These are phyloP conservation scores for Tetrax tetrax DNA, from an alignment of 2,113 vertebrate species.

Conservation along the genomic window DNA sequence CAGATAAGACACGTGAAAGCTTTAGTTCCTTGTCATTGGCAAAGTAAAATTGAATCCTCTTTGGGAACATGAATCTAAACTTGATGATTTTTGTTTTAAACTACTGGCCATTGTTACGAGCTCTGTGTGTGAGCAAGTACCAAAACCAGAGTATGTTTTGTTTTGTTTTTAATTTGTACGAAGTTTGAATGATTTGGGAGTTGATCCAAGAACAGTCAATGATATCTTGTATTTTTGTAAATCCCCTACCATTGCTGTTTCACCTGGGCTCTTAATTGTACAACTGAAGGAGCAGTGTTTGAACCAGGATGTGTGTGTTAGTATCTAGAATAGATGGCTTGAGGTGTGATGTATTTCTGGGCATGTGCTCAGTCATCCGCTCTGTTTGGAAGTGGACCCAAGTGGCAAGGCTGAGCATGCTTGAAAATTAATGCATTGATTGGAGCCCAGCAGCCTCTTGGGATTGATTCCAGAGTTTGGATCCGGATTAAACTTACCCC, in stretches of 20 bases:
- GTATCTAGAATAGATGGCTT: background rate
- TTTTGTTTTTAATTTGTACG: background rate
- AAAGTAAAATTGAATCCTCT: background rate
- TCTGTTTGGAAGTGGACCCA: slow-evolving; percentile 31
- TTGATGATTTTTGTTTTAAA: background rate
- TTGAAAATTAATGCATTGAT: slow-evolving; percentile 28
- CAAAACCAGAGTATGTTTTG: background rate
- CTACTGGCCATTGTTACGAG: background rate
- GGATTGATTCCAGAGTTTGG: slow-evolving; percentile 43
- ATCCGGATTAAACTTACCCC: slow-evolving; percentile 59
- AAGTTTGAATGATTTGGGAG: background rate
- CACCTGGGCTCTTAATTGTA: background rate
- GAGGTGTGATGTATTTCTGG: background rate
- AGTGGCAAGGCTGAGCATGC: slow-evolving; percentile 43
- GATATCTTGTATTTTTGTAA: background rate
- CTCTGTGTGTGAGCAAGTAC: background rate
- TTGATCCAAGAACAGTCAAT: background rate
- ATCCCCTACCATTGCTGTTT: background rate
- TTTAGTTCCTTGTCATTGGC: background rate
- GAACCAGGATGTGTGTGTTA: background rate
- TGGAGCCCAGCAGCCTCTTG: slow-evolving; percentile 15
- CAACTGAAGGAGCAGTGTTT: background rate
- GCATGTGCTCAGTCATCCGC: background rate
- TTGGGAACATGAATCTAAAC: background rate
- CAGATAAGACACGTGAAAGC: background rate